phyloP scores from a whole-genome alignment of 2,797 vertebrate genomes.

The Atherinosoma microstoma region DNA sequence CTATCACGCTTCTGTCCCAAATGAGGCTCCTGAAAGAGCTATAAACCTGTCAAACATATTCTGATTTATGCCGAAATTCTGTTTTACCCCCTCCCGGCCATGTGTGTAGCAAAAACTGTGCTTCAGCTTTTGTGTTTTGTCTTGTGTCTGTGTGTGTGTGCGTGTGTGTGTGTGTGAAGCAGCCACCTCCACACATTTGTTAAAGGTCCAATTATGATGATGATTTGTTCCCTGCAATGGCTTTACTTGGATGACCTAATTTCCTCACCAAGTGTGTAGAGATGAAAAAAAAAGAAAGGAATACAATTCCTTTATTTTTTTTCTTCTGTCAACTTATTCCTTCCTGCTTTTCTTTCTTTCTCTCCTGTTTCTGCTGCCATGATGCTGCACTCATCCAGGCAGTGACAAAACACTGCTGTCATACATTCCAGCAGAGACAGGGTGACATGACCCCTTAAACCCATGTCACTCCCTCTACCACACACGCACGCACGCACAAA shows the following conservation, averaged over 20 bases:
- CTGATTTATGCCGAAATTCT: slow-evolving; percentile 74
- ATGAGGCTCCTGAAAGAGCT: slow-evolving; percentile 72
- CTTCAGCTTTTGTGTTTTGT: slow-evolving; percentile 44
- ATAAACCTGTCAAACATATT: slow-evolving; percentile 74
- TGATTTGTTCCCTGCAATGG: slow-evolving; percentile 78
- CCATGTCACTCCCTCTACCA: slow-evolving; percentile 55
- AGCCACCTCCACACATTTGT: slow-evolving; percentile 74
- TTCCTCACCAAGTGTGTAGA: slow-evolving; percentile 69
- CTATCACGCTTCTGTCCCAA: slow-evolving; percentile 76
- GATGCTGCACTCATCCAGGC: slow-evolving; percentile 70
- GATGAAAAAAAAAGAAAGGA: slow-evolving; percentile 28
- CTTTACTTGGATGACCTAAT: slow-evolving; percentile 83
- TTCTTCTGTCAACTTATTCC: slow-evolving; percentile 15
- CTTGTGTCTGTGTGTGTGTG: slow-evolving; percentile 25
- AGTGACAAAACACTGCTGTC: slow-evolving; percentile 74
- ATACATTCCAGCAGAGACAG: slow-evolving; percentile 75
- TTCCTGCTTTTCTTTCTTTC: slow-evolving; percentile 23
- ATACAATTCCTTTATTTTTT: slow-evolving; percentile 28
- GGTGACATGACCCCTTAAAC: slow-evolving; percentile 71
- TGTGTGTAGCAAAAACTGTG: slow-evolving; percentile 40
- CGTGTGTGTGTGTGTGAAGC: slow-evolving; percentile 41
- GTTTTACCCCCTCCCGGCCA: slow-evolving; percentile 52
- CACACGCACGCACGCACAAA: slow-evolving; percentile 28
- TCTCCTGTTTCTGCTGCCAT: slow-evolving; percentile 59
- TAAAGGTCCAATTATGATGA: slow-evolving; percentile 82